phyloP scores from a whole-genome alignment of 1,140 invertebrate genomes.

The Dolichoris vasculosae region DNA sequence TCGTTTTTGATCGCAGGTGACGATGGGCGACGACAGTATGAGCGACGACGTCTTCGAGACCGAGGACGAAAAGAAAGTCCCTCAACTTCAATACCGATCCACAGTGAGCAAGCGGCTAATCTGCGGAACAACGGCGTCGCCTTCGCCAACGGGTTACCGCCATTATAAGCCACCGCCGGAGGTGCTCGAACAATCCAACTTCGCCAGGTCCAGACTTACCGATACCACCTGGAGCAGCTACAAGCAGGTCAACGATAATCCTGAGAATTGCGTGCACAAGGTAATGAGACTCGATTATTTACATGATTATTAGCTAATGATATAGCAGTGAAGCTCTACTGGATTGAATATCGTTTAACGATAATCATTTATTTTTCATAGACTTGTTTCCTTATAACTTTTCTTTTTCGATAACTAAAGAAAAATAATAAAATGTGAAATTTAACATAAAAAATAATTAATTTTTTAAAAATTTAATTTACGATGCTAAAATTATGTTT shows the following conservation, averaged over 20 bases:
- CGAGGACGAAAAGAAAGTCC: constrained; percentile 51
- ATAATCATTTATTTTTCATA: no score
- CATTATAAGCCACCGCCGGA: constrained; percentile 85
- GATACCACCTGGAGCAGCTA: constrained; percentile 52
- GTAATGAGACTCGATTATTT: constrained; percentile 64
- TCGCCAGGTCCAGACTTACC: constrained; percentile 53
- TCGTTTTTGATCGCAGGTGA: constrained; percentile 61
- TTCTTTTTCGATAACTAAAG: no score
- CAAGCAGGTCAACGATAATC: constrained; percentile 68
- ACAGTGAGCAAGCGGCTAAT: not conserved
- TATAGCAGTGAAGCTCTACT: no score
- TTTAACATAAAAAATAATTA: no score
- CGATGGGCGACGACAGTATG: constrained; percentile 79
- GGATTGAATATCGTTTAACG: no score
- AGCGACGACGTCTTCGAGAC: constrained; percentile 86
- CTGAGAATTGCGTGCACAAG: constrained; percentile 79
- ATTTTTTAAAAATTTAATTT: no score
- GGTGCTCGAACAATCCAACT: constrained; percentile 71
- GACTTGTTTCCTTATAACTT: no score
- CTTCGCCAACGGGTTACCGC: constrained; percentile 84
- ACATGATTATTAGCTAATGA: no score
- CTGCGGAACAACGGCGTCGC: constrained; percentile 68
- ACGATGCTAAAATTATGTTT: no score
- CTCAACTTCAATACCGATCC: not conserved
- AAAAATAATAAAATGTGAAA: no score